Conservation (phyloP, 2,797 vertebrate genomes). For the Rhodeus uyekii region DNA sequence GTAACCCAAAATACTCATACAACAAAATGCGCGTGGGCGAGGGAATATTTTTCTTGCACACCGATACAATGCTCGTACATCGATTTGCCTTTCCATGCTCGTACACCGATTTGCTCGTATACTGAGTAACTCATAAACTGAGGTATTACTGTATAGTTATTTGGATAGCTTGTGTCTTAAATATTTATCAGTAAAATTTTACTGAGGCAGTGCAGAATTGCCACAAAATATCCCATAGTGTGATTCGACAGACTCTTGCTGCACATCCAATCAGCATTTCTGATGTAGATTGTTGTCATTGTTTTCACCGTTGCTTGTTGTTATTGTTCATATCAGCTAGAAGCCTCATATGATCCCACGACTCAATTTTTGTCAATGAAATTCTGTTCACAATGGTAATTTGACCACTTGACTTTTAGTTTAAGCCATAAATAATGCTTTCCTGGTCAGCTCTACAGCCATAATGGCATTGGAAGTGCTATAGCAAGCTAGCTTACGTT, state of each 20-base stretch:
- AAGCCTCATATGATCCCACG: neutral
- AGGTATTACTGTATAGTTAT: no score
- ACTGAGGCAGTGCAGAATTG: neutral
- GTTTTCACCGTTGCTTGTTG: neutral
- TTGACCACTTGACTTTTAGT: conserved; percentile 30
- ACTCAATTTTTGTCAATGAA: conserved; percentile 29
- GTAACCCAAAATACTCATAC: no score
- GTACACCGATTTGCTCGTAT: no score
- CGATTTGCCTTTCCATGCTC: no score
- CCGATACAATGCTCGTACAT: no score
- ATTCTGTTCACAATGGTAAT: conserved; percentile 30
- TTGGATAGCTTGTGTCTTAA: no score
- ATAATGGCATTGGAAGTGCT: conserved; percentile 27
- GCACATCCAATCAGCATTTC: neutral
- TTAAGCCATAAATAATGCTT: conserved; percentile 35
- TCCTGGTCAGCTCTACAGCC: conserved; percentile 22
- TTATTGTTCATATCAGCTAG: conserved; percentile 10
- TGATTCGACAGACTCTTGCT: neutral
- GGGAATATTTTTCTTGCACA: no score
- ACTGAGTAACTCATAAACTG: no score
- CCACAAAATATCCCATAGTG: neutral
- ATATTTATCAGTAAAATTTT: no score
- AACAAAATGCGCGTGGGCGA: no score
- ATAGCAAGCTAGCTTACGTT: conserved; percentile 40
- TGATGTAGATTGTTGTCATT: neutral